Base-by-base conservation (phyloP, 2,113 vertebrate genomes). In the Oryctolagus cuniculus region DNA sequence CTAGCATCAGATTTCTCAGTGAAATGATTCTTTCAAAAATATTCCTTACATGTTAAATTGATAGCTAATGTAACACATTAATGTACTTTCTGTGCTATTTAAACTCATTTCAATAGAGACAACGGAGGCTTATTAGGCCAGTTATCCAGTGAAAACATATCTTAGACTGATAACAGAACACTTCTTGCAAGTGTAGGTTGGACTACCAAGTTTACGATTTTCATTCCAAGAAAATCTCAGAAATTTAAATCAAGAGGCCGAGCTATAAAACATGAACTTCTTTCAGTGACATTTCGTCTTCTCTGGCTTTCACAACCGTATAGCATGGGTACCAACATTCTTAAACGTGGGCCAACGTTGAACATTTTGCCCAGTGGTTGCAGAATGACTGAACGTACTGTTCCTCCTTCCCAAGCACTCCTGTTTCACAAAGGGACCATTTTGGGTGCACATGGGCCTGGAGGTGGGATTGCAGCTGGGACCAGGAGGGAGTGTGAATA, bases 351-450 rank as follows among this genome's bases (percentile, higher is more conserved):
- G 78, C 89, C 80, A 92, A 94, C 90, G 89, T 83, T 98, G 97
- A 98, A 97, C 97, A 96, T 98, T 98, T 97, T 98, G 96, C 97
- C 95, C 94, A 95, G 86, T 9, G 87, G 95, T 97, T 95, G 89
- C 93, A 98, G 93, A 87, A 88, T 92, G 95, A 96, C 97, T 97
- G 98, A 97, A 96, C 67, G 73, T 96, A 98, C 98, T 98, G 98
- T 98, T 75, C 51, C 95, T 98, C 96, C 96, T 93, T 97, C 97
- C 55, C 17, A 87, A 86, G 21, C 94, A 92, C 22, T 97, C 81
- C 63, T 64, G 88, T 89, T 91, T 97, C 89, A 98, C 98, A 98
- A 98, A 98, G 98, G 87, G 79, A 74, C 97, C 97, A 97, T 98
- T 98, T 98, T 97, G 97, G 96, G 83, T 66, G 0, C 22, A 27